These are phyloP conservation scores for Fulmarus glacialis DNA, from an alignment of 2,113 vertebrate genomes.

Conservation along the genomic window DNA sequence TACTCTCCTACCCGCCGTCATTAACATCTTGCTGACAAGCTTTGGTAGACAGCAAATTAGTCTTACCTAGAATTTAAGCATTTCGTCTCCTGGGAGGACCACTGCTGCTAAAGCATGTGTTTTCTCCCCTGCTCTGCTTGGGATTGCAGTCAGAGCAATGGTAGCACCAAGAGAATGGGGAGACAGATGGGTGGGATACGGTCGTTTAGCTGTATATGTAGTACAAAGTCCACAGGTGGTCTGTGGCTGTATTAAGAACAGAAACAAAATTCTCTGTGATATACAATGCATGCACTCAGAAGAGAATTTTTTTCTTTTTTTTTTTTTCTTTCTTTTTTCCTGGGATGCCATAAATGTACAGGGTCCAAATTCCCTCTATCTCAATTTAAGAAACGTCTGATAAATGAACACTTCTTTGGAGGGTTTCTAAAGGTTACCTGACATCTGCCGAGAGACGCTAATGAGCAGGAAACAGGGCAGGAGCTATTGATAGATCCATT, in stretches of 20 bases:
- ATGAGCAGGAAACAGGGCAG: background rate
- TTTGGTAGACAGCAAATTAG: background rate
- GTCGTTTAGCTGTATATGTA: background rate
- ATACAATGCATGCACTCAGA: background rate
- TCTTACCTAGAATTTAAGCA: background rate
- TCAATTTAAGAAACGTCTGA: background rate
- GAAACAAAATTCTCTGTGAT: background rate
- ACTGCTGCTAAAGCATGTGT: background rate
- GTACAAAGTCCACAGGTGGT: background rate
- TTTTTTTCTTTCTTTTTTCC: accelerated
- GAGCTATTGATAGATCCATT: conserved; percentile 15
- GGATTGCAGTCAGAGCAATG: background rate
- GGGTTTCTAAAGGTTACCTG: conserved; percentile 20
- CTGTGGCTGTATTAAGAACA: background rate
- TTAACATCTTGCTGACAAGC: background rate
- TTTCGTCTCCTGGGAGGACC: background rate
- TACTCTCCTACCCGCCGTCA: background rate
- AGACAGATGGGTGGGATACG: accelerated
- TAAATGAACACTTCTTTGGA: background rate
- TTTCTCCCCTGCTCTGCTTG: background rate
- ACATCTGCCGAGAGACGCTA: background rate
- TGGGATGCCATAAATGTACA: background rate
- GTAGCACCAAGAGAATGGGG: background rate
- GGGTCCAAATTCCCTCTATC: background rate
- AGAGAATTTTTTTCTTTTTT: accelerated